Percentiles rank a stretch among this genome's conserved stretches.
Evolutionary conservation across 2,888 invertebrate species (phyloP).

Genomic region (Zaprionus lineosus): DNA sequence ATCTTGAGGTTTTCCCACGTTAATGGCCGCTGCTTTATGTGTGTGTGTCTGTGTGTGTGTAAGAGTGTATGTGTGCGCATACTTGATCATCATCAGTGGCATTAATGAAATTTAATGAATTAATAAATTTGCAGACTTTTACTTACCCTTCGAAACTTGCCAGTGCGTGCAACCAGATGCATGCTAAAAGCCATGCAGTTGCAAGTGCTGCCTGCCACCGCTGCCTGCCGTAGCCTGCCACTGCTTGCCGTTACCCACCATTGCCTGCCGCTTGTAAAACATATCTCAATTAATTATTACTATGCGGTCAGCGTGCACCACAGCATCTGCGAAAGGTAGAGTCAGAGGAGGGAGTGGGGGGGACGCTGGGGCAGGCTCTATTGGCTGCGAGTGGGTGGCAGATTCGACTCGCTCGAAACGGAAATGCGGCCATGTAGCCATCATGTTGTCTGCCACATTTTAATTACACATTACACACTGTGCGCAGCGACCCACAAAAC

Average conservation of each 20-base stretch:
- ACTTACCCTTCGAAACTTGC: slow-evolving; percentile 16
- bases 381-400: no score
- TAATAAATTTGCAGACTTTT: slow-evolving; percentile 72
- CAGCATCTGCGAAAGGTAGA: slow-evolving; percentile 30
- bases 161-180: slow-evolving; percentile 9
- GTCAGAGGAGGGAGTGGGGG: neutral
- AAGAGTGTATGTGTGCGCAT: slow-evolving; percentile 27
- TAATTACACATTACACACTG: slow-evolving; percentile 69
- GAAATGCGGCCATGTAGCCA: slow-evolving; percentile 42
- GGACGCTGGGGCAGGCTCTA: slow-evolving; percentile 3
- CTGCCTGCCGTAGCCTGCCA: no score
- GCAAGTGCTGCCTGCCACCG: slow-evolving; percentile 5
- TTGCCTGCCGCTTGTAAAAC: slow-evolving; percentile 44
- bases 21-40: slow-evolving; percentile 9
- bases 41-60: no score
- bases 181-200: no score
- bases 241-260: no score
- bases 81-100: slow-evolving; percentile 60
- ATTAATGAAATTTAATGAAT: slow-evolving; percentile 81
- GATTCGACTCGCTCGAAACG: no score
- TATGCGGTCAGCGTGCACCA: slow-evolving; percentile 59
- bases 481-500: slow-evolving; percentile 43
- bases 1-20: slow-evolving; percentile 15
- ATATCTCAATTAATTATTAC: slow-evolving; percentile 81
- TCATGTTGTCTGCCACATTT: slow-evolving; percentile 69